Evolutionary conservation across 1,140 invertebrate species (phyloP).

Genomic region (Ruditapes philippinarum): DNA sequence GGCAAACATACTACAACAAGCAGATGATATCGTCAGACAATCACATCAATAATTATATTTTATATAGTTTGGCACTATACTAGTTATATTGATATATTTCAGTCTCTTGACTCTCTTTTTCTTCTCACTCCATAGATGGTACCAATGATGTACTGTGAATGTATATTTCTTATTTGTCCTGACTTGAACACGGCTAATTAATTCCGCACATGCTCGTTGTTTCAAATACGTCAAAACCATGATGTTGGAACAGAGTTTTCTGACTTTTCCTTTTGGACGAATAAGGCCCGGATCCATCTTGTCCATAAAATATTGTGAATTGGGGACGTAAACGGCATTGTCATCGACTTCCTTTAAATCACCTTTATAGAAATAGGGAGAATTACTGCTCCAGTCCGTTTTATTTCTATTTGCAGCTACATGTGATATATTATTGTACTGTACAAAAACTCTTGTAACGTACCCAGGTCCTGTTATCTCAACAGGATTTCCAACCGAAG

Average conservation of each 20-base stretch:
- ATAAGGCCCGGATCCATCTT: background rate
- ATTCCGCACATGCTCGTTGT: background rate
- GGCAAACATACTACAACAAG: too few species aligned
- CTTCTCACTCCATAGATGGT: background rate
- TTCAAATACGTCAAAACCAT: too few species aligned
- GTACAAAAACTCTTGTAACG: slow-evolving; percentile 70
- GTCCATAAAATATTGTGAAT: slow-evolving; percentile 41
- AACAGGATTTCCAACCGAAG: slow-evolving; percentile 73
- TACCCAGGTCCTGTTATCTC: slow-evolving; percentile 79
- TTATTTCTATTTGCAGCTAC: background rate
- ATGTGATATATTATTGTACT: slow-evolving; percentile 53
- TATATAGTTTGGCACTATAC: background rate
- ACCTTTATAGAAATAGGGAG: slow-evolving; percentile 2
- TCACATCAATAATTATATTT: background rate
- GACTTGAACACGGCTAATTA: background rate
- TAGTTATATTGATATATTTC: background rate
- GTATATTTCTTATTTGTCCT: background rate
- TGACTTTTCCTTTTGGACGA: background rate
- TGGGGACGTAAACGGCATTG: slow-evolving; percentile 13
- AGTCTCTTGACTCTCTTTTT: background rate
- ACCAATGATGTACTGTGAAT: slow-evolving; percentile 2
- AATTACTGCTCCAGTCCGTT: background rate
- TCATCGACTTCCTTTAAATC: background rate
- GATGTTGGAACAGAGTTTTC: background rate
- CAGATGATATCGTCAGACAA: too few species aligned